These are phyloP conservation scores for Seladonia tumulorum DNA, from an alignment of 2,888 invertebrate genomes.

Conservation along the genomic window DNA sequence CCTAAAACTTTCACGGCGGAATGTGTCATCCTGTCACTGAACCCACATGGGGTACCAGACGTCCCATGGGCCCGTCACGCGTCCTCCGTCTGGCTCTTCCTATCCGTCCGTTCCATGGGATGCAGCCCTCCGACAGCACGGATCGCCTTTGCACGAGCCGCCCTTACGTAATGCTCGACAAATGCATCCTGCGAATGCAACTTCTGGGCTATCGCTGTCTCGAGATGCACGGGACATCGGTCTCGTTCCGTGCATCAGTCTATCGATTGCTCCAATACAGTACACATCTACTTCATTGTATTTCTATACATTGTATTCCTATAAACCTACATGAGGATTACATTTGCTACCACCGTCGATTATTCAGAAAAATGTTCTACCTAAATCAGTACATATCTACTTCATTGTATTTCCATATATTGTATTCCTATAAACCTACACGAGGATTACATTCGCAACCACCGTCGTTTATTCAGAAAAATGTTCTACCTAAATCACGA, in stretches of 20 bases:
- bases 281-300: too few relatives aligned
- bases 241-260: background rate
- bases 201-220: background rate
- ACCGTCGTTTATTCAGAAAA: too few relatives aligned
- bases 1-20: slow-evolving; percentile 81
- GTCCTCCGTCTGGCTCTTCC: slow-evolving; percentile 48
- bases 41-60: slow-evolving; percentile 75
- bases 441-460: too few relatives aligned
- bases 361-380: too few relatives aligned
- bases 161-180: slow-evolving; percentile 36
- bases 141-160: slow-evolving; percentile 7
- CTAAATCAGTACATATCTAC: too few relatives aligned
- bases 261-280: background rate
- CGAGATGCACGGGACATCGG: background rate
- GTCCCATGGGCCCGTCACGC: slow-evolving; percentile 76
- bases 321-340: too few relatives aligned
- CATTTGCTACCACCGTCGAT: too few relatives aligned
- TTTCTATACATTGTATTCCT: too few relatives aligned
- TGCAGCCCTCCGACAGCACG: slow-evolving; percentile 29
- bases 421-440: too few relatives aligned
- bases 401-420: too few relatives aligned
- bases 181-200: background rate
- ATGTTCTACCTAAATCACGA: too few relatives aligned
- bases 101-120: slow-evolving; percentile 40
- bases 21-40: slow-evolving; percentile 84